phyloP scores from a whole-genome alignment of 2,888 invertebrate species.

The Nysson spinosus region DNA sequence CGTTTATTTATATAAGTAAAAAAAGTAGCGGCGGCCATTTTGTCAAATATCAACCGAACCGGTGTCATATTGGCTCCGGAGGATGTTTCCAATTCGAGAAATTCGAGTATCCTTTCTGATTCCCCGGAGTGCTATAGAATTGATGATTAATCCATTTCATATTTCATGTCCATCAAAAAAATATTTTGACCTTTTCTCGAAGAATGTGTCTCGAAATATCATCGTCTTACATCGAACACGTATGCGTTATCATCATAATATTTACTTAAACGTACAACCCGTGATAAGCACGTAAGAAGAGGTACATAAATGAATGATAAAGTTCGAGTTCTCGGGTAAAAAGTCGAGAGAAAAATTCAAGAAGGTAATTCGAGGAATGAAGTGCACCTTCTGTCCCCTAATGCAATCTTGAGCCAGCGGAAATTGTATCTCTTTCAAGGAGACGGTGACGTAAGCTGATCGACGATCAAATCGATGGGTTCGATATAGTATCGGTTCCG shows the following conservation, averaged over 20 bases:
- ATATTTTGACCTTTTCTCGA: no score
- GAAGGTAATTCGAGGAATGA: no score
- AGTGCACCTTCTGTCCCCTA: no score
- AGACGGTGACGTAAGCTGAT: constrained; percentile 6
- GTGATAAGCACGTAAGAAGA: no score
- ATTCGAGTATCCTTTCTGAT: background rate
- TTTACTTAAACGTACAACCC: no score
- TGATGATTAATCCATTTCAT: constrained; percentile 8
- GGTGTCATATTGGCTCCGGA: background rate
- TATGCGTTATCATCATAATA: no score
- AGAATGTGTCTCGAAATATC: no score
- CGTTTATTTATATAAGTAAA: background rate
- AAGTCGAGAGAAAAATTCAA: no score
- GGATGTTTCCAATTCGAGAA: background rate
- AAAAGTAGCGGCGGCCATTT: constrained; percentile 1
- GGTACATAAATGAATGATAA: no score
- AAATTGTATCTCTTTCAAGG: background rate
- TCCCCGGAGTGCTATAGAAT: background rate
- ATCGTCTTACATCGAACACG: no score
- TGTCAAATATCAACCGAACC: background rate
- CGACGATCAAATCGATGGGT: constrained; percentile 18
- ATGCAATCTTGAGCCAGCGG: background rate
- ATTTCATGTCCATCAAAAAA: no score
- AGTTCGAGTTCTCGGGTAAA: no score
- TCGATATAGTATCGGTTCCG: constrained; percentile 15